Evolutionary conservation across 2,888 invertebrate species (phyloP), one percentile per base, ranked within the genome.

Genomic region (Tinea trinotella): DNA sequence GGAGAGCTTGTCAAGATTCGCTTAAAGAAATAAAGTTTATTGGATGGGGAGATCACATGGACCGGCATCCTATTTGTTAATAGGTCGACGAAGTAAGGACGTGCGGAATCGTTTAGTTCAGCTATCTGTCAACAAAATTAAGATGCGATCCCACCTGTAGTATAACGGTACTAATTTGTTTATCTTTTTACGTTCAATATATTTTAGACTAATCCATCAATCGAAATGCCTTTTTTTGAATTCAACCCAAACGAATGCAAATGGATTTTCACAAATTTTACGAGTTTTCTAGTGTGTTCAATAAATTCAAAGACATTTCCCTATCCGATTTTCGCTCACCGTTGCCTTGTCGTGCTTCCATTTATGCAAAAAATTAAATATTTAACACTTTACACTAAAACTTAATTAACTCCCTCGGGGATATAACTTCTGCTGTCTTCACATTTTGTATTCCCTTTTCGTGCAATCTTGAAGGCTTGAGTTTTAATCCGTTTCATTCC

Each of bases 401-500:
- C 50, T 50, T 50, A 50, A 50, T 50, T 50, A 24, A 24, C n/a
- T 50, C 50, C 50, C 50, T 50, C 13, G 24, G 24, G 50, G 24
- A 50, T 13, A 24, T 50, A 22, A 50, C 24, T 24, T 22, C 24
- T 50, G 24, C 24, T 13, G 24, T 50, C 15, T 24, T 24, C 50
- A n/a, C 50, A 50, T 50, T 50, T 50, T 50, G 24, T 18, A 50
- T 50, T 50, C 50, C 18, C 50, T 50, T 50, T 50, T 24, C n/a
- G 15, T 12, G 4, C 24, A 7, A 24, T 24, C 50, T 50, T 24
- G 22, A 50, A 22, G 24, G 22, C 50, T 50, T 50, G 22, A 22
- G 4, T 50, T 22, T 22, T 50, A 50, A 50, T 46, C 46, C 19
- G 10, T 46, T 46, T 46, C 40, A 15, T 15, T 40, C 13, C 4